A percentile compares a stretch with the other conserved stretches of the same genome.
Evolutionary conservation across 2,797 vertebrate species (phyloP).

Genomic region (Thripadectes ignobilis): DNA sequence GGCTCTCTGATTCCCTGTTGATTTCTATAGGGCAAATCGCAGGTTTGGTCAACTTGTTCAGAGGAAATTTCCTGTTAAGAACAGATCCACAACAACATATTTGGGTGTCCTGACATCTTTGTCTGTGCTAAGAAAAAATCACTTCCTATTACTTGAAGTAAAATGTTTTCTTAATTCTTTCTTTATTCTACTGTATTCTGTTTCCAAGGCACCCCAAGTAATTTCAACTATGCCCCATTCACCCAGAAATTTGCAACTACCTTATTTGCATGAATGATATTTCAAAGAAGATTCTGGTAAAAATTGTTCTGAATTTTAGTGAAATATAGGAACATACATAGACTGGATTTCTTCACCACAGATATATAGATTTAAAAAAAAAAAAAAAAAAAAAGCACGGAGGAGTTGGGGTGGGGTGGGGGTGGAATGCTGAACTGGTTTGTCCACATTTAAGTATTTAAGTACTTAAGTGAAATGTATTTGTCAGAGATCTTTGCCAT

Average conservation of each 20-base stretch:
- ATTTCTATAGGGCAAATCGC: neutral
- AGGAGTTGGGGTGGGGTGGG: too few species aligned
- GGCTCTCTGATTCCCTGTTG: neutral
- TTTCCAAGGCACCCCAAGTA: neutral
- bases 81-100: neutral
- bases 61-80: neutral
- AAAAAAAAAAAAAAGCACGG: too few species aligned
- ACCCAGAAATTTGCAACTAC: neutral
- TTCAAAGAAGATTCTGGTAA: neutral
- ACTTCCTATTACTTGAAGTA: neutral
- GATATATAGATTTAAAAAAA: neutral
- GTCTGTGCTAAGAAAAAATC: neutral
- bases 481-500: neutral
- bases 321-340: neutral
- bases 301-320: neutral
- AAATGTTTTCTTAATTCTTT: neutral
- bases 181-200: neutral
- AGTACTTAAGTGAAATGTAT: neutral
- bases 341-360: neutral
- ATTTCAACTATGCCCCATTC: neutral
- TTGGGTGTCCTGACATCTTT: neutral
- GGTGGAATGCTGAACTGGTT: neutral
- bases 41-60: neutral
- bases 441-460: neutral
- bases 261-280: neutral